Evolutionary conservation across 2,113 vertebrate genomes (phyloP), one percentile per base, ranked within the genome.

Genomic region (Bujurquina vittata): DNA sequence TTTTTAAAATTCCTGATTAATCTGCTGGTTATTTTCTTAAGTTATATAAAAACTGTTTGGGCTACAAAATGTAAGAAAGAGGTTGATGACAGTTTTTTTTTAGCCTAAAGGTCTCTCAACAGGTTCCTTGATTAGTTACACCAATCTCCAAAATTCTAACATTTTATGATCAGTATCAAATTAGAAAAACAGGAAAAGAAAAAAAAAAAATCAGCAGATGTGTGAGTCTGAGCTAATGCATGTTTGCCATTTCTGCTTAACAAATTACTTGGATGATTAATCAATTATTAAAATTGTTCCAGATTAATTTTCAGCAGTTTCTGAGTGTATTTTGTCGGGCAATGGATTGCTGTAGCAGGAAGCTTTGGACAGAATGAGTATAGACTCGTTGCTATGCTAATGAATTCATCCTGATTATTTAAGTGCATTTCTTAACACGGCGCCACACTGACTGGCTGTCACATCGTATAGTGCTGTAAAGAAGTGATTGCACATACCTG

Each of bases 321-420:
- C 65, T 0, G 18, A 69, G 15, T 0, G 1, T 10, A 72, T 72
- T 52, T 18, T 72, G 43, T 52, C 23, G 52, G 43, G 15, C 26
- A 20, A 6, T 20, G 17, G 17, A 52, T 72, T 52, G 20, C 17
- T 52, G 1, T 31, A n/a, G 26, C 12, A 46, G 43, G 17, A 72
- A 72, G 17, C 43, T 72, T 72, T 72, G 26, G 46, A 52, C 23
- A 8, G 20, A 72, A 72, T 52, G 6, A 52, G 52, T 72, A 31
- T 15, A 12, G 26, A 31, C 65, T 72, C 20, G 43, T 72, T 72
- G 65, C 26, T 72, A 72, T 72, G 26, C 67, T 72, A 72, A 72
- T 72, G 18, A 72, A 72, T 72, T 72, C 1, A 54, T 33, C 26
- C 67, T 72, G 67, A 72, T 72, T 72, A 72, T 7, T 72, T 72